Conservation (phyloP, 2,888 invertebrate species). For the Aethes cnicana region DNA sequence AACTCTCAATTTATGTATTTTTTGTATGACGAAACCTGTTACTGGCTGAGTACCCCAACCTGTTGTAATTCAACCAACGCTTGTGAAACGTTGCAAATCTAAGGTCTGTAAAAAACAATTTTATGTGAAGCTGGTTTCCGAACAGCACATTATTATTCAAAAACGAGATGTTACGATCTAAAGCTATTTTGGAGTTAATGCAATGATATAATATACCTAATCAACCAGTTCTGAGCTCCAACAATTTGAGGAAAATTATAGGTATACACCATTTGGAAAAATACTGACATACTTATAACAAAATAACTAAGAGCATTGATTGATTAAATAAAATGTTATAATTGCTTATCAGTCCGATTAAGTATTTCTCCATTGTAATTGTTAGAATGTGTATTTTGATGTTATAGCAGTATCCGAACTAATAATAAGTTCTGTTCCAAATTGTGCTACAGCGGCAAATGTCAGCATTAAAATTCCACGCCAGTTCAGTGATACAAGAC, state of each 20-base stretch:
- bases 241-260: not conserved
- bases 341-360: too few relatives aligned
- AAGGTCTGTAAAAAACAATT: not conserved
- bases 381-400: too few relatives aligned
- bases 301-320: too few relatives aligned
- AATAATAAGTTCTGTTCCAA: too few relatives aligned
- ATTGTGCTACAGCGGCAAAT: constrained; percentile 4
- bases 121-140: constrained; percentile 8
- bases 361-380: too few relatives aligned
- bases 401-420: too few relatives aligned
- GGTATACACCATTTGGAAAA: too few relatives aligned
- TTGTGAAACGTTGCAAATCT: constrained; percentile 3
- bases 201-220: not conserved
- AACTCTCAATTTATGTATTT: constrained; percentile 11
- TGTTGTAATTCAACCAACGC: constrained; percentile 10
- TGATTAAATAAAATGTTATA: too few relatives aligned
- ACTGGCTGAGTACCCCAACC: constrained; percentile 3
- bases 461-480: constrained; percentile 9
- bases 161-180: not conserved
- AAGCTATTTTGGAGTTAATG: constrained; percentile 3
- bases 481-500: constrained; percentile 2
- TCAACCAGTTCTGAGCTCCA: constrained; percentile 4
- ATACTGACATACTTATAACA: too few relatives aligned
- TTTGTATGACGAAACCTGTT: constrained; percentile 27
- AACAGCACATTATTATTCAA: constrained; percentile 5